These are phyloP conservation scores for Poecilia velifera DNA, from an alignment of 2,797 vertebrate species.

Conservation along the genomic window DNA sequence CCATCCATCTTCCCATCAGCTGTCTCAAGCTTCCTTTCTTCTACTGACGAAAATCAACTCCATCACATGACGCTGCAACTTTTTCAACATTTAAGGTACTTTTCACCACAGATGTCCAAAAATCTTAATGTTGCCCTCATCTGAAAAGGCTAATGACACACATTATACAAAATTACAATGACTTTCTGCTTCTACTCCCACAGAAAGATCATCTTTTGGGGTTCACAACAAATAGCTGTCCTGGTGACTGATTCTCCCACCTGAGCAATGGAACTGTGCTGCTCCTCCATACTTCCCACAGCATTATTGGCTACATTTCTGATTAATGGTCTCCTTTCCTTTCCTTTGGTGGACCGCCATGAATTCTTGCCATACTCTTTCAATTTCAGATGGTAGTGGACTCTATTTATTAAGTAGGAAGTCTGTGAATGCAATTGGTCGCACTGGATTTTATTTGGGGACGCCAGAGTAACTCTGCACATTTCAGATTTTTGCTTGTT, in stretches of 20 bases:
- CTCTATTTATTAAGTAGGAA: not conserved
- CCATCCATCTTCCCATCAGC: not conserved
- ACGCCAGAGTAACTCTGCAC: not conserved
- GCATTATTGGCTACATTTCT: not conserved
- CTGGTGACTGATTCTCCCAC: not conserved
- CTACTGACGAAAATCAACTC: not conserved
- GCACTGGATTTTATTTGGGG: too few relatives aligned
- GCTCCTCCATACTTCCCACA: not conserved
- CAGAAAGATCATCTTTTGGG: not conserved
- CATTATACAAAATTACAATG: too few relatives aligned
- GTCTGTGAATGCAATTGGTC: too few relatives aligned
- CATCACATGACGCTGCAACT: not conserved
- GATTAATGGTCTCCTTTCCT: not conserved
- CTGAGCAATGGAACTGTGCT: not conserved
- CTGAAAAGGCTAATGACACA: not conserved
- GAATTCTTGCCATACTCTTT: not conserved
- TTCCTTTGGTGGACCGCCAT: not conserved
- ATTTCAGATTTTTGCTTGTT: not conserved
- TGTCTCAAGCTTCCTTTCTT: not conserved
- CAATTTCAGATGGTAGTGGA: not conserved
- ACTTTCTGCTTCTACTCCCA: not conserved
- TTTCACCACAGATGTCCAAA: not conserved
- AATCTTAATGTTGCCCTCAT: not conserved
- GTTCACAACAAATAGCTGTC: not conserved
- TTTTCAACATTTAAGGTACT: not conserved